phyloP scores from a whole-genome alignment of 2,113 vertebrate genomes.

The Neolamprologus longior region DNA sequence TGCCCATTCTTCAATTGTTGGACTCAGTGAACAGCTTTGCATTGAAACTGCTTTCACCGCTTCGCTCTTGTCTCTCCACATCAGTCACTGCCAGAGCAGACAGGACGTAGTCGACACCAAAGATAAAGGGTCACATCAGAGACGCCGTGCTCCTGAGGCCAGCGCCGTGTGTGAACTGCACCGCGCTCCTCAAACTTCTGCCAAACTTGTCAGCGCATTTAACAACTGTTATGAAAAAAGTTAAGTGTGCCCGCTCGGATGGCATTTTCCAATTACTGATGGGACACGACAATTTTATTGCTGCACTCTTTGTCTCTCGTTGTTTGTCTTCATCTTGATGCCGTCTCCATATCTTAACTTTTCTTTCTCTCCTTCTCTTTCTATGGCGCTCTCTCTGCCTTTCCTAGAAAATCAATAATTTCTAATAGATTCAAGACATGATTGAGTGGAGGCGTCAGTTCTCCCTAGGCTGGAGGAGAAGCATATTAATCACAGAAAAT shows the following conservation, averaged over 20 bases:
- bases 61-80: conserved; percentile 7
- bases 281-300: conserved; percentile 11
- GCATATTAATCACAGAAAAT: conserved; percentile 63
- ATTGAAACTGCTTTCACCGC: not conserved
- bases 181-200: not conserved
- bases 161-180: not conserved
- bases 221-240: not conserved
- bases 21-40: not conserved
- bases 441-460: conserved; percentile 48
- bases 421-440: conserved; percentile 61
- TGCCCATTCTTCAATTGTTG: not conserved
- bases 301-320: not conserved
- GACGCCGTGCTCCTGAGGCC: not conserved
- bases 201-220: not conserved
- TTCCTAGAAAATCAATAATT: conserved; percentile 50
- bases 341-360: not conserved
- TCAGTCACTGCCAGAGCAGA: conserved; percentile 39
- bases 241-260: not conserved
- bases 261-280: not conserved
- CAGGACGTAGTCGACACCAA: not conserved
- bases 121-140: conserved; percentile 31
- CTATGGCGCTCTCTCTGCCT: not conserved
- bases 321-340: conserved; percentile 10
- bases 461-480: conserved; percentile 36
- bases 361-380: not conserved